Evolutionary conservation across 1,140 invertebrate species (phyloP).

Genomic region (Armadillidium nasatum): DNA sequence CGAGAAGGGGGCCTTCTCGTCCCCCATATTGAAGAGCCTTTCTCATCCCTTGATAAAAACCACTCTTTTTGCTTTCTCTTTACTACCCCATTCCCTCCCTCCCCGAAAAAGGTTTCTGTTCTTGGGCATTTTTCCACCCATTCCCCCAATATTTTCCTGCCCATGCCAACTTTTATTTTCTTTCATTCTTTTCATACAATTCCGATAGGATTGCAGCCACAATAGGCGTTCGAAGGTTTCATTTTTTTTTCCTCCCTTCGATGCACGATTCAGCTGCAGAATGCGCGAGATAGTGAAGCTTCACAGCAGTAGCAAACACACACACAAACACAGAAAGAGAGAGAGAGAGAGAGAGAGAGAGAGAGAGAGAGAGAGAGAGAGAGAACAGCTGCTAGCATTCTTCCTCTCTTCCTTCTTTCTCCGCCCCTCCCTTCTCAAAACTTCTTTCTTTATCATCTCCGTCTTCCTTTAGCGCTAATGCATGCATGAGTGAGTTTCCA

Average conservation of each 20-base stretch:
- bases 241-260: not conserved
- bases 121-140: not conserved
- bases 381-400: too few relatives aligned
- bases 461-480: too few relatives aligned
- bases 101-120: not conserved
- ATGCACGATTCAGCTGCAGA: not conserved
- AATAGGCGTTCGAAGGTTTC: conserved; percentile 2
- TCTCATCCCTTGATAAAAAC: conserved; percentile 1
- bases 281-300: not conserved
- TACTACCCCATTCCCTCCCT: not conserved
- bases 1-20: not conserved
- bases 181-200: not conserved
- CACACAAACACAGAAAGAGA: too few relatives aligned
- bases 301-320: too few relatives aligned
- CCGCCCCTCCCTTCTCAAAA: too few relatives aligned
- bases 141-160: not conserved
- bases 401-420: too few relatives aligned
- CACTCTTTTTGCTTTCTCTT: not conserved
- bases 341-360: too few relatives aligned
- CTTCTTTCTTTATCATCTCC: too few relatives aligned
- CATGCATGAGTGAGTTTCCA: too few relatives aligned
- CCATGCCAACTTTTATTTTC: conserved; percentile 3
- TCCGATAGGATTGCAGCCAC: conserved; percentile 10
- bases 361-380: too few relatives aligned
- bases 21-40: conserved; percentile 4